These are phyloP conservation scores for Choloepus hoffmanni DNA, from an alignment of 2,113 vertebrate species.

Conservation along the genomic window DNA sequence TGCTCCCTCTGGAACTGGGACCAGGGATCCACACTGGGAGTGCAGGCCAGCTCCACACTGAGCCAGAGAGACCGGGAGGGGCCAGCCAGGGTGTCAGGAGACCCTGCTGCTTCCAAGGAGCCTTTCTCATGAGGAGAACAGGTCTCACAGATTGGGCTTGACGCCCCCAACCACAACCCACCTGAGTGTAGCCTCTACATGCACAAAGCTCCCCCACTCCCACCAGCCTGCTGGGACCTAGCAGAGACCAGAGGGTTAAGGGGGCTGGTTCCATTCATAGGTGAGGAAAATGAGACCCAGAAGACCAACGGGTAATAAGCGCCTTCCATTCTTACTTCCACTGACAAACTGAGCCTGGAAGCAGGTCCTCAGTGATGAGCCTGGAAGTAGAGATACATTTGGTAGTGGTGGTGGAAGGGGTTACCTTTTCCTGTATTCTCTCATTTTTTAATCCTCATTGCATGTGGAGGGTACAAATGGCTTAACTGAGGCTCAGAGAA, in stretches of 20 bases:
- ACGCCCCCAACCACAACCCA: neutral
- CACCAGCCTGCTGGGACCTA: neutral
- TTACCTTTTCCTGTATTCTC: neutral
- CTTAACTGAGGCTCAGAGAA: neutral
- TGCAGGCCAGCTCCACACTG: too few relatives aligned
- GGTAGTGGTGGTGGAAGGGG: neutral
- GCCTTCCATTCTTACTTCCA: neutral
- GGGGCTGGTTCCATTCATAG: neutral
- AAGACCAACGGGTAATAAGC: accelerated
- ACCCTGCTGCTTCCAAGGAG: too few relatives aligned
- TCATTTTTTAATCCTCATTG: neutral
- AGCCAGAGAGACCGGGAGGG: too few relatives aligned
- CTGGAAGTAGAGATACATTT: neutral
- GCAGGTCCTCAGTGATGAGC: neutral
- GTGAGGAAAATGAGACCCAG: neutral
- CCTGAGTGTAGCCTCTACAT: neutral
- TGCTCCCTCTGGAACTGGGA: too few relatives aligned
- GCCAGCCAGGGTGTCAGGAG: too few relatives aligned
- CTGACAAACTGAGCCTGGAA: neutral
- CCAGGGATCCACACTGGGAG: too few relatives aligned
- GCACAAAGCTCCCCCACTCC: neutral
- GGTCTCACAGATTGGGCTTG: neutral
- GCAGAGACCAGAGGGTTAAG: neutral
- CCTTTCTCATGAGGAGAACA: neutral
- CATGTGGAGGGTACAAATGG: neutral